Evolutionary conservation across 2,113 vertebrate species (phyloP).

Genomic region (Suncus etruscus): DNA sequence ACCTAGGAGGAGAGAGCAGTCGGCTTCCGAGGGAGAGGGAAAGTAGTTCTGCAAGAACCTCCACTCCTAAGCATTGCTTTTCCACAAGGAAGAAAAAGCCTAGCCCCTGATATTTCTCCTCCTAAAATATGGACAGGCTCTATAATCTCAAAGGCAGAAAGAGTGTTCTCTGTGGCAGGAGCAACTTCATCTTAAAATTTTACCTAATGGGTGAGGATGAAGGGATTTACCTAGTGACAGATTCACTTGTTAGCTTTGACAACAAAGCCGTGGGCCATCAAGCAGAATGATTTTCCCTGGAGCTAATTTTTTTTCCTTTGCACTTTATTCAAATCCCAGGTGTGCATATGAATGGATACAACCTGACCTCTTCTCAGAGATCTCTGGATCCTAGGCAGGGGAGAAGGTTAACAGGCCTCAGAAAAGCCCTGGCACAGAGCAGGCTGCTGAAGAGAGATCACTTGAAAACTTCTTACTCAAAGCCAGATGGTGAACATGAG

Average conservation of each 20-base stretch:
- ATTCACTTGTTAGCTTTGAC: slow-evolving; percentile 63
- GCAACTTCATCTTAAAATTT: slow-evolving; percentile 42
- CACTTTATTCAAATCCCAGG: slow-evolving; percentile 40
- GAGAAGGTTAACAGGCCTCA: slow-evolving; percentile 37
- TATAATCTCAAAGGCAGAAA: slow-evolving; percentile 30
- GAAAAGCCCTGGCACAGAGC: slow-evolving; percentile 71
- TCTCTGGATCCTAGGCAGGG: not conserved
- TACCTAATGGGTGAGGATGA: not conserved
- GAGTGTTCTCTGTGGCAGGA: slow-evolving; percentile 27
- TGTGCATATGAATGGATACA: not conserved
- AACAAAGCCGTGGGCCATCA: slow-evolving; percentile 61
- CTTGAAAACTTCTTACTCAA: slow-evolving; percentile 72
- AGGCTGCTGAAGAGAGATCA: slow-evolving; percentile 73
- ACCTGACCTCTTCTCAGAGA: slow-evolving; percentile 24
- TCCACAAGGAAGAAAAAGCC: slow-evolving; percentile 48
- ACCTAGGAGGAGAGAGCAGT: slow-evolving; percentile 69
- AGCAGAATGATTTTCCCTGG: slow-evolving; percentile 3
- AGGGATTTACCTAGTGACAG: slow-evolving; percentile 32
- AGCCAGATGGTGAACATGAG: slow-evolving; percentile 82
- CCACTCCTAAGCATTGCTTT: slow-evolving; percentile 52
- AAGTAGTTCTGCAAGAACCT: slow-evolving; percentile 44
- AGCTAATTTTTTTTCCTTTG: not conserved
- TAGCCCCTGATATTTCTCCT: not conserved
- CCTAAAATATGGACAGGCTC: slow-evolving; percentile 51
- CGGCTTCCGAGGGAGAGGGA: slow-evolving; percentile 53